These are phyloP conservation scores for Liasis olivaceus DNA, from an alignment of 2,797 vertebrate species.

Conservation along the genomic window DNA sequence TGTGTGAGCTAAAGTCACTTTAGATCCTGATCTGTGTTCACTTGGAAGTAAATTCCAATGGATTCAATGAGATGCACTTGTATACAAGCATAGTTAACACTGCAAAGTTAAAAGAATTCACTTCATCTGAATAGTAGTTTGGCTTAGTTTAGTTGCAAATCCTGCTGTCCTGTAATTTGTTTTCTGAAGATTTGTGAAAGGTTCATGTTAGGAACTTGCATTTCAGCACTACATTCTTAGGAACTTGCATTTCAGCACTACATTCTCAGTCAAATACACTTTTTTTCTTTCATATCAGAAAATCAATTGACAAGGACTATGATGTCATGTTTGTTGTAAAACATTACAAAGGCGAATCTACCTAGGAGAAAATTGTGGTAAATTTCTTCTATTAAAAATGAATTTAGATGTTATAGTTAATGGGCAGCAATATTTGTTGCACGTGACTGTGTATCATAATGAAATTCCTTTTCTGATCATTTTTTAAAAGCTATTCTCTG, in stretches of 20 bases:
- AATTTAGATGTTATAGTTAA: not conserved
- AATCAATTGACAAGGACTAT: not conserved
- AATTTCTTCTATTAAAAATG: not conserved
- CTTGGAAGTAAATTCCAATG: not conserved
- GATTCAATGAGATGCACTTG: not conserved
- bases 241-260: not conserved
- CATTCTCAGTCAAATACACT: not conserved
- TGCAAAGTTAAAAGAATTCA: not conserved
- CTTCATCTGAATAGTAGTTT: not conserved
- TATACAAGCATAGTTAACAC: not conserved
- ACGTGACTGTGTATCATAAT: slow-evolving; percentile 44
- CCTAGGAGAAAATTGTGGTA: not conserved
- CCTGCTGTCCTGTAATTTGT: not conserved
- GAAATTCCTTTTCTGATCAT: slow-evolving; percentile 19
- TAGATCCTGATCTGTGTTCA: not conserved
- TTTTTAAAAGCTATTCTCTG: slow-evolving; percentile 53
- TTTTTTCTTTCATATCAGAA: not conserved
- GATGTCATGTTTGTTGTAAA: not conserved
- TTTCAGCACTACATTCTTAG: not conserved
- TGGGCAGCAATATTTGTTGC: not conserved
- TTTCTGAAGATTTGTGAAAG: not conserved
- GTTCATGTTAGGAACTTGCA: not conserved
- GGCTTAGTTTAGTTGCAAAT: not conserved
- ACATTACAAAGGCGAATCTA: no score
- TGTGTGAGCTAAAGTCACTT: not conserved